A percentile compares a stretch with the other conserved stretches of the same genome.
Evolutionary conservation across 2,113 vertebrate species (phyloP).

Genomic region (Baryphthengus martii): DNA sequence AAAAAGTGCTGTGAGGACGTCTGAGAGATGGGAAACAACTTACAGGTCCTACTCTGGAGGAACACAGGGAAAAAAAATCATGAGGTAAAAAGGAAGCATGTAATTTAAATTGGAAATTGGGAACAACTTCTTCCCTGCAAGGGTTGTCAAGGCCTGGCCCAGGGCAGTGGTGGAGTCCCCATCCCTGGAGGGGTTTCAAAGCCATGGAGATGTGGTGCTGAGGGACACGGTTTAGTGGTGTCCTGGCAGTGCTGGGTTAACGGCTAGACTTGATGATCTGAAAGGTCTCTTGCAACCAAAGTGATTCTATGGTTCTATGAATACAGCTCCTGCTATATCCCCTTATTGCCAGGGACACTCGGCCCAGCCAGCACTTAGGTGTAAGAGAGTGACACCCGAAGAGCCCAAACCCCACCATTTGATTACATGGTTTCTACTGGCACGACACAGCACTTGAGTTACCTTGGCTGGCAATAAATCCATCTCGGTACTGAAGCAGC

Average conservation of each 20-base stretch:
- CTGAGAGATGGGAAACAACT: background rate
- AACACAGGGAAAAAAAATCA: background rate
- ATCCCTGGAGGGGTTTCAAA: background rate
- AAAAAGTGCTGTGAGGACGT: background rate
- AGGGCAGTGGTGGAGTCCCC: background rate
- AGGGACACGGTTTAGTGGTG: background rate
- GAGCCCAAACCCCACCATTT: background rate
- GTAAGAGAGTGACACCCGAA: background rate
- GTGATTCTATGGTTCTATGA: background rate
- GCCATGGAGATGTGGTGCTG: background rate
- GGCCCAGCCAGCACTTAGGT: fast-evolving
- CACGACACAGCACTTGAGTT: background rate
- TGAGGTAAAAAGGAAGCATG: background rate
- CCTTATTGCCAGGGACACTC: no score
- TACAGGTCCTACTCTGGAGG: fast-evolving
- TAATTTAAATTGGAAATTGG: background rate
- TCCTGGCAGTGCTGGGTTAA: background rate
- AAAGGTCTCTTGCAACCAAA: background rate
- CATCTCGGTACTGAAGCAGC: slow-evolving; percentile 67
- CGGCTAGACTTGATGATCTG: background rate
- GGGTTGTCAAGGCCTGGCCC: background rate
- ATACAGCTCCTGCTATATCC: background rate
- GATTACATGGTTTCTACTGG: fast-evolving
- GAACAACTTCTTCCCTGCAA: background rate
- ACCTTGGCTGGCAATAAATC: slow-evolving; percentile 81